Evolutionary conservation across 2,888 invertebrate species (phyloP).

Genomic region (Volucella inanis): DNA sequence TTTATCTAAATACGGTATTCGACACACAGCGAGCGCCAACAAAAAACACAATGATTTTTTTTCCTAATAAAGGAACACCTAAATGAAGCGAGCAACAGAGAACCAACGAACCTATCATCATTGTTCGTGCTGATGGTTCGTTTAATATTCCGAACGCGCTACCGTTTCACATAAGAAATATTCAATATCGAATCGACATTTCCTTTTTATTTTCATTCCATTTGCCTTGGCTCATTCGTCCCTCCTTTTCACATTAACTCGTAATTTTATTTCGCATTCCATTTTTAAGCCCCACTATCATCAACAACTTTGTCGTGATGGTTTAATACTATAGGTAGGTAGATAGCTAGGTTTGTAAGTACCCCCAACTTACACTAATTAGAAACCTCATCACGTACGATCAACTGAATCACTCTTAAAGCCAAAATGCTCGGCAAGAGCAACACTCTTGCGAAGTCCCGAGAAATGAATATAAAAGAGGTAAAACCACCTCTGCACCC

Average conservation of each 20-base stretch:
- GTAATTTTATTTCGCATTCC: constrained; percentile 66
- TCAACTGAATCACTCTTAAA: constrained; percentile 43
- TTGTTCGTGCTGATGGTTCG: background rate
- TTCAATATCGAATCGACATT: constrained; percentile 57
- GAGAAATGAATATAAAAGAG: constrained; percentile 22
- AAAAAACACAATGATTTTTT: background rate
- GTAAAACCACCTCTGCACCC: background rate
- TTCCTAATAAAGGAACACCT: background rate
- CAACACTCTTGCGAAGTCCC: constrained; percentile 23
- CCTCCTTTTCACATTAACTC: constrained; percentile 42
- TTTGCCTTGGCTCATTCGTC: constrained; percentile 26
- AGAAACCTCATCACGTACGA: constrained; percentile 51
- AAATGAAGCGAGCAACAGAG: background rate
- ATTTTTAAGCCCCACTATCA: constrained; percentile 51
- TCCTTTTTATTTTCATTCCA: constrained; percentile 41
- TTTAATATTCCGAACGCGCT: constrained; percentile 56
- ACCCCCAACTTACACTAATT: constrained; percentile 22
- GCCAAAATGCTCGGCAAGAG: constrained; percentile 18
- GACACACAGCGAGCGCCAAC: constrained; percentile 12
- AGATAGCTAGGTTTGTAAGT: background rate
- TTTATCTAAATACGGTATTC: constrained; percentile 24
- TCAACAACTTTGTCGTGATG: constrained; percentile 13
- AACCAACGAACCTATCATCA: constrained; percentile 1
- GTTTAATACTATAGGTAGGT: constrained; percentile 7
- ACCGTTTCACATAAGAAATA: constrained; percentile 39